Conservation (phyloP, 2,113 vertebrate genomes). For the Neogobius melanostomus region DNA sequence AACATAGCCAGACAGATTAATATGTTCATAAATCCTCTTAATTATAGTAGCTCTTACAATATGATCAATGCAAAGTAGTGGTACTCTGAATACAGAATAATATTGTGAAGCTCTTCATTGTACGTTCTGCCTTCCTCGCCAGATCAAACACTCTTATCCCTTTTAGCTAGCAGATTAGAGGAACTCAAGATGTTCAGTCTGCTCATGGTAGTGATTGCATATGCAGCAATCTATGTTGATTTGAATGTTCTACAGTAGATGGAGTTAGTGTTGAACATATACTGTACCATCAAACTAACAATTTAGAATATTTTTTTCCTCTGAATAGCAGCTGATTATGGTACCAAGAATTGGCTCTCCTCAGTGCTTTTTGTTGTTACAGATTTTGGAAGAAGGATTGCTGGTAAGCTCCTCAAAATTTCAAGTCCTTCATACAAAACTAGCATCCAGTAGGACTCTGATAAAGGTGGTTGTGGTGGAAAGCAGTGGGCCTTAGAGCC, state of each 20-base stretch:
- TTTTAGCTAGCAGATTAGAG: slow-evolving; percentile 65
- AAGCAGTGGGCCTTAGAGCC: slow-evolving; percentile 41
- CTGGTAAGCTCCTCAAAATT: slow-evolving; percentile 22
- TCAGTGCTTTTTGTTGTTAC: slow-evolving; percentile 32
- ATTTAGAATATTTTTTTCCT: slow-evolving; percentile 3
- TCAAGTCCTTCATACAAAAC: slow-evolving; percentile 15
- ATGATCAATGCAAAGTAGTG: slow-evolving; percentile 20
- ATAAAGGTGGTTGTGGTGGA: slow-evolving; percentile 8
- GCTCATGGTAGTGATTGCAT: slow-evolving; percentile 29
- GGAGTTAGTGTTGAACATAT: slow-evolving; percentile 4
- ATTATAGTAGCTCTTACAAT: neutral
- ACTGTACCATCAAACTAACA: neutral
- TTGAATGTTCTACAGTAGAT: slow-evolving; percentile 21
- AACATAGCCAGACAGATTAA: slow-evolving; percentile 15
- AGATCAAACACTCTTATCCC: slow-evolving; percentile 64
- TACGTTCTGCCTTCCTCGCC: slow-evolving; percentile 45
- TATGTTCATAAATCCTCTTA: neutral
- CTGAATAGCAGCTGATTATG: neutral
- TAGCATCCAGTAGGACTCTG: neutral
- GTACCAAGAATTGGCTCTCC: neutral
- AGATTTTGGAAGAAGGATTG: slow-evolving; percentile 21
- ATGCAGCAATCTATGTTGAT: slow-evolving; percentile 29
- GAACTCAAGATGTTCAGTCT: slow-evolving; percentile 63
- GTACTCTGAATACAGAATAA: slow-evolving; percentile 30
- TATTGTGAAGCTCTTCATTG: slow-evolving; percentile 44